Evolutionary conservation across 2,888 invertebrate genomes (phyloP).

Genomic region (Disparrhopalites patrizii): DNA sequence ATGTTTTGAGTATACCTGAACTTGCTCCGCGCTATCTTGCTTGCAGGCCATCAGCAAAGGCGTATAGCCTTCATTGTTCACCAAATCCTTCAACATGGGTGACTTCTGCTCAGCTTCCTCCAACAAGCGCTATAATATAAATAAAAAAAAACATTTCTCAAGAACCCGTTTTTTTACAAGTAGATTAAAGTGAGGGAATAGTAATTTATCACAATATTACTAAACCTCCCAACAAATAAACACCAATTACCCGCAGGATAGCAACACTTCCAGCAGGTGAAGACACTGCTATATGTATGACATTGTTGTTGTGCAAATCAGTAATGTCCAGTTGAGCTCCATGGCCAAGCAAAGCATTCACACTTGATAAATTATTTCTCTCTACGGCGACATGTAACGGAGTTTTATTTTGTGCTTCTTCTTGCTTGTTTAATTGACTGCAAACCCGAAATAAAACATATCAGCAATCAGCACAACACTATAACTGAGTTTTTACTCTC

Average conservation of each 20-base stretch:
- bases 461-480: neutral
- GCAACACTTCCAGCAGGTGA: neutral
- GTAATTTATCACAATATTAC: neutral
- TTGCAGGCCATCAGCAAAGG: slow-evolving; percentile 42
- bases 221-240: neutral
- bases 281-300: slow-evolving; percentile 79
- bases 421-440: slow-evolving; percentile 33
- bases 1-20: slow-evolving; percentile 33
- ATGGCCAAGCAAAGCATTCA: slow-evolving; percentile 72
- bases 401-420: slow-evolving; percentile 29
- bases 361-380: slow-evolving; percentile 18
- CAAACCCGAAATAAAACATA: neutral
- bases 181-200: too few relatives aligned
- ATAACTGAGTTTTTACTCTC: neutral
- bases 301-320: slow-evolving; percentile 78
- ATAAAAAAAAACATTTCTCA: neutral
- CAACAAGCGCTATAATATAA: slow-evolving; percentile 28
- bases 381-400: slow-evolving; percentile 43
- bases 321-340: slow-evolving; percentile 68
- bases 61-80: slow-evolving; percentile 39
- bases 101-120: slow-evolving; percentile 12
- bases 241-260: slow-evolving; percentile 25
- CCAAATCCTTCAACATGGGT: slow-evolving; percentile 29
- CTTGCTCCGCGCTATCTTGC: slow-evolving; percentile 31
- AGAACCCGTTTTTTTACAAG: neutral